Evolutionary conservation across 2,797 vertebrate genomes (phyloP), one percentile per base, ranked within the genome.

Genomic region (Fringilla coelebs): DNA sequence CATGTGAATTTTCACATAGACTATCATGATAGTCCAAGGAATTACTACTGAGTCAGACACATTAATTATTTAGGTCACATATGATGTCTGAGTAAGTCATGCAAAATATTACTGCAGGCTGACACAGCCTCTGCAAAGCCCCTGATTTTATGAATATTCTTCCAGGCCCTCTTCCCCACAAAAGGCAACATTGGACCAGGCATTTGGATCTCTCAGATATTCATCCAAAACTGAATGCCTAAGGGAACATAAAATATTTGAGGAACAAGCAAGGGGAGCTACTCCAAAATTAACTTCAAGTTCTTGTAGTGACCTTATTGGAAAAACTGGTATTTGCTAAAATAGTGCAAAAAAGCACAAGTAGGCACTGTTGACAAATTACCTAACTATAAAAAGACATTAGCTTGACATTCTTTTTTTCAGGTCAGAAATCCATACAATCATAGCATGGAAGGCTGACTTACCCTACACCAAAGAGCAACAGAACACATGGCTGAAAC

Each of bases 251-350:
- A 57, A 78, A 79, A 49, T 49, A 78, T 49, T 77, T 83, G 24
- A 75, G 36, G 32, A 78, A 81, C 0, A 6, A 91, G 38, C 1
- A 9, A 78, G 49, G 43, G 40, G 36, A 61, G n/a, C 32, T 75
- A 65, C 17, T 45, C 28, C 46, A 85, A 70, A 79, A 46, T 62
- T 79, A 72, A 17, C 43, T 46, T 46, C 1, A 3, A 77, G 26
- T 25, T 63, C 61, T 67, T 0, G 0, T 49, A 76, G 36, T 10
- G 45, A 48, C 20, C 34, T 61, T 15, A 1, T 13, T 65, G 54
- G n/a, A 84, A 90, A 81, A 29, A 49, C 24, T 28, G 31, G 20
- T 7, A 46, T 62, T 86, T 75, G 58, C 46, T 48, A 62, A 73
- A 89, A 66, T 62, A 82, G 57, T 60, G 54, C 26, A 21, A 73